A percentile compares a stretch with the other conserved stretches of the same genome.
Conservation (phyloP, 2,797 vertebrate species). For the Ispidina lecontei region DNA sequence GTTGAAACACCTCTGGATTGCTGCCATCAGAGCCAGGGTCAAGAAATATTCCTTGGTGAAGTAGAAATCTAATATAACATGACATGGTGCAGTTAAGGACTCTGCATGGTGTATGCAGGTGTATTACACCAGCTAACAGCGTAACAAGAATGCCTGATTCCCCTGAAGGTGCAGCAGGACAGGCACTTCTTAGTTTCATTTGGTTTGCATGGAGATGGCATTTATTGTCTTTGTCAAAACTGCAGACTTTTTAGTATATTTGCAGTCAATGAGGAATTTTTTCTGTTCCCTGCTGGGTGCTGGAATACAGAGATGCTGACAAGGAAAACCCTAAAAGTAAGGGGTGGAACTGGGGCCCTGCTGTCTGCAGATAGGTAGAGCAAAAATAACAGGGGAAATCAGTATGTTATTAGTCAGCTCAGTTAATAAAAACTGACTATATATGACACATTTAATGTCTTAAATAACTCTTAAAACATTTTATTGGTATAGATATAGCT, state of each 20-base stretch:
- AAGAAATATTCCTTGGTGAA: not conserved
- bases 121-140: not conserved
- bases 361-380: not conserved
- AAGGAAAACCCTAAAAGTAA: not conserved
- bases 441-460: not conserved
- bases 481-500: not conserved
- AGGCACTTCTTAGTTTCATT: not conserved
- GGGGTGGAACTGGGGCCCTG: not conserved
- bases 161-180: not conserved
- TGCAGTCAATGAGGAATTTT: not conserved
- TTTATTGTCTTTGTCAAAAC: not conserved
- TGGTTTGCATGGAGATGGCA: not conserved
- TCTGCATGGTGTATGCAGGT: rapidly evolving
- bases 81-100: not conserved
- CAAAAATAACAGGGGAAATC: not conserved
- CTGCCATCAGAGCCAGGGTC: not conserved
- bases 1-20: not conserved
- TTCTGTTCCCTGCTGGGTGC: not conserved
- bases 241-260: rapidly evolving
- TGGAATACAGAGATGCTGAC: not conserved
- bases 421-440: not conserved
- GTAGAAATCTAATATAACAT: not conserved
- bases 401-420: not conserved
- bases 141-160: not conserved
- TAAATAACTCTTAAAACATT: not conserved